Percentiles rank a stretch among this genome's conserved stretches.
phyloP scores from a whole-genome alignment of 2,888 invertebrate species.

The Hydropsyche betteni region DNA sequence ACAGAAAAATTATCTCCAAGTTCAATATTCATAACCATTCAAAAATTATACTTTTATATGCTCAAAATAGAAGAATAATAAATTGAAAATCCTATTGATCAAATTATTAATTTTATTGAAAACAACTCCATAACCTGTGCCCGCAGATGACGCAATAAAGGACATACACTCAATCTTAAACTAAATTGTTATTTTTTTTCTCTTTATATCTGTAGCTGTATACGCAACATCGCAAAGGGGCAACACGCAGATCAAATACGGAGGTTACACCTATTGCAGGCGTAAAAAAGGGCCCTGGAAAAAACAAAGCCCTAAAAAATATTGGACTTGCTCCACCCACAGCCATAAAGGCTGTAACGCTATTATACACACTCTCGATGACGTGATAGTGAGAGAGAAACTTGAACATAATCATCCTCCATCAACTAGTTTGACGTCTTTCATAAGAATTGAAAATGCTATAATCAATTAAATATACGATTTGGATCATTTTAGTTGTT shows the following conservation, averaged over 20 bases:
- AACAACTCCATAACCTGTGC: no score
- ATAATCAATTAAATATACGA: neutral
- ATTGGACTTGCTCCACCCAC: constrained; percentile 24
- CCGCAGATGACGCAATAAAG: no score
- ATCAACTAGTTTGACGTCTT: neutral
- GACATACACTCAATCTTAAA: no score
- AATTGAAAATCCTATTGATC: no score
- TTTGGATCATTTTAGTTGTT: neutral
- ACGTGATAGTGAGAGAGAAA: constrained; percentile 21
- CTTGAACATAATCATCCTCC: constrained; percentile 37
- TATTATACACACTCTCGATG: constrained; percentile 11
- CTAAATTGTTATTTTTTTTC: neutral
- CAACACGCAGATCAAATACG: neutral
- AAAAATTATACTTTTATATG: no score
- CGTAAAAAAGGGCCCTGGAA: neutral
- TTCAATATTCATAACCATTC: no score
- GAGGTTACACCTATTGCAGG: constrained; percentile 5
- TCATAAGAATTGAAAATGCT: no score
- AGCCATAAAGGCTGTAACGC: constrained; percentile 34
- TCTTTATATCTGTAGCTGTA: neutral
- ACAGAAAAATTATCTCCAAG: no score
- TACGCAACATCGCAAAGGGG: constrained; percentile 6
- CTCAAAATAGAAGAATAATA: no score
- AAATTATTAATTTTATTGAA: no score
- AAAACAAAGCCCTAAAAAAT: neutral